phyloP scores from a whole-genome alignment of 1,140 invertebrate species.

The Frieseomelitta varia region DNA sequence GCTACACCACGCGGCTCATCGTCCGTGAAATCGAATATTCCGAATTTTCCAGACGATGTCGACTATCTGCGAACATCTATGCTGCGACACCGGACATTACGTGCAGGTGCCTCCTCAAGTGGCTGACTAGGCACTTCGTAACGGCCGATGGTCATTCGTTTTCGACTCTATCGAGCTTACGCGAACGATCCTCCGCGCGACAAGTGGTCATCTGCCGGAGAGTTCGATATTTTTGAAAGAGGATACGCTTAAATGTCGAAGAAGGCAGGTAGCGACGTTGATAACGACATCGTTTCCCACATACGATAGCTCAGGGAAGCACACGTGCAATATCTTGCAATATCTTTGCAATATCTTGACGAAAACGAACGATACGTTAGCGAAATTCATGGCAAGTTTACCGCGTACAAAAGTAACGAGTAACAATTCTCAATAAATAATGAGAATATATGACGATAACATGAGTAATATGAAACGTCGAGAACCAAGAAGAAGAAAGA shows the following conservation, averaged over 20 bases:
- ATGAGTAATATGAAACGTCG: no score
- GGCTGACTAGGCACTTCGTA: constrained; percentile 72
- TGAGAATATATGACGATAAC: no score
- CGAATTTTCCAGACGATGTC: constrained; percentile 52
- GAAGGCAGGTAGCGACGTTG: not conserved
- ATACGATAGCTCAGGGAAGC: not conserved
- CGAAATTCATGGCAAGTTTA: no score
- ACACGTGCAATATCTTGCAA: not conserved
- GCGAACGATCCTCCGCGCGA: constrained; percentile 49
- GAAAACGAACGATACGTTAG: no score
- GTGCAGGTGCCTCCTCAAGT: constrained; percentile 68
- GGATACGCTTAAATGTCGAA: not conserved
- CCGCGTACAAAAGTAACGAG: no score
- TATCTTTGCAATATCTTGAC: no score
- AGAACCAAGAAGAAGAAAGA: no score
- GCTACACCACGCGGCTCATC: not conserved
- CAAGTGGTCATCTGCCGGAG: constrained; percentile 41
- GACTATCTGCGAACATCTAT: constrained; percentile 47
- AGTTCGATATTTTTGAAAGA: not conserved
- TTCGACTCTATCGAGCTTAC: constrained; percentile 62
- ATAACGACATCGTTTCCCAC: not conserved
- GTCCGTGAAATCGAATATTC: constrained; percentile 36
- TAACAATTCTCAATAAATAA: no score
- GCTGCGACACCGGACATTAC: constrained; percentile 63
- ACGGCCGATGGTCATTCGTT: constrained; percentile 69